Evolutionary conservation across 2,797 vertebrate species (phyloP), one percentile per base, ranked within the genome.

Genomic region (Chromobotia macracanthus): DNA sequence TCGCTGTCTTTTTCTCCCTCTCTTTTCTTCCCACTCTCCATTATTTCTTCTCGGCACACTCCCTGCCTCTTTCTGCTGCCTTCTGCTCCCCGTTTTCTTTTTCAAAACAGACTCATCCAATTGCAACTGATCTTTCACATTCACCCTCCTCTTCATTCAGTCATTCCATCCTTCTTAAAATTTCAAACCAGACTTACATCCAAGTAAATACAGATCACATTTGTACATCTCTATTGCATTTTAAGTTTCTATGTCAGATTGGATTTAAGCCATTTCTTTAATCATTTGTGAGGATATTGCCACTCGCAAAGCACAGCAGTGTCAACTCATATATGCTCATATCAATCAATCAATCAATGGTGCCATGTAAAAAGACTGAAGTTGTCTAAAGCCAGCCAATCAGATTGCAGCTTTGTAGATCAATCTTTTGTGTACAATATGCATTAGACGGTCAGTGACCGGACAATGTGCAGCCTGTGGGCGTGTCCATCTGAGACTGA

Each of bases 1-100:
- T 83, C 69, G 56, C 75, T 58, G 74, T 64, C 64, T 82, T 76
- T 68, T 56, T 83, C 75, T 70, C 48, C 66, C 79, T 2, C 75
- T 61, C 61, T 65, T 44, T 66, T 12, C 73, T 64, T 70, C 25
- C 50, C 35, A 50, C 35, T 51, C 28, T 63, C 51, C 4, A 11
- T 35, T 25, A 38, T 44, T 58, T 53, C 19, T 38, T 64, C 25
- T 58, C 63, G 19, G 18, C 44, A 25, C 48, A 25, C 76, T 78
- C 64, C 46, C 64, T 51, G 38, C 38, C 51, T 70, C 41, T 73
- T 55, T 51, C 51, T 23, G 12, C 46, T 51, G 35, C 19, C 53
- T 67, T 31, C 72, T 78, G 75, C 60, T 76, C 74, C 51, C 35
- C 41, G 64, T 77, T 18, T 55, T 18, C n/a, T 3, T 41, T 35